phyloP scores from a whole-genome alignment of 2,888 invertebrate species.

The Boloria selene region DNA sequence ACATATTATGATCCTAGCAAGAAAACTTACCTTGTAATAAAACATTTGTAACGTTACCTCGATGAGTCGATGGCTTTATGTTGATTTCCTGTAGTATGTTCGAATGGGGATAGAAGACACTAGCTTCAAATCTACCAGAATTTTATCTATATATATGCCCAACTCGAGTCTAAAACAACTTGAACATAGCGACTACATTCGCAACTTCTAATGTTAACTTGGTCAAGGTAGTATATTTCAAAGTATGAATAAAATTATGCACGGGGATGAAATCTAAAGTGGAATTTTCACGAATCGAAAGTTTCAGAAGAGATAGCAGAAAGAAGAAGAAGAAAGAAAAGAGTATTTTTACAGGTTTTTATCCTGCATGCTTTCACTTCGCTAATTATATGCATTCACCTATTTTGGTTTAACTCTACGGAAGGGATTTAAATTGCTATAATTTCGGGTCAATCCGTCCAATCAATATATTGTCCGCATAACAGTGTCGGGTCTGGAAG shows the following conservation, averaged over 20 bases:
- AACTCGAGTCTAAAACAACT: conserved; percentile 76
- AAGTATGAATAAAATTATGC: conserved; percentile 75
- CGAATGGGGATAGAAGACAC: conserved; percentile 72
- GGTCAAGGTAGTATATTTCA: conserved; percentile 71
- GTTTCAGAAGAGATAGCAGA: conserved; percentile 55
- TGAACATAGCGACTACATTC: conserved; percentile 78
- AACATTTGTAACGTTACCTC: conserved; percentile 26
- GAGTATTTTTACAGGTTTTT: conserved; percentile 52
- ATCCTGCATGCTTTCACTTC: conserved; percentile 69
- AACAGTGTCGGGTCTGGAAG: conserved; percentile 30
- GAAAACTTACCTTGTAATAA: conserved; percentile 35
- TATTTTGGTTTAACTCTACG: conserved; percentile 50
- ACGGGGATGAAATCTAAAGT: conserved; percentile 73
- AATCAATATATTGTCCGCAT: conserved; percentile 30
- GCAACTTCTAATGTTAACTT: conserved; percentile 79
- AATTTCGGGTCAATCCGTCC: conserved; percentile 25
- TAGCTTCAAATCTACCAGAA: conserved; percentile 78
- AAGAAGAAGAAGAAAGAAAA: conserved; percentile 49
- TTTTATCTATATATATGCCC: conserved; percentile 68
- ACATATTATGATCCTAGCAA: conserved; percentile 30
- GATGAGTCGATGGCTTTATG: conserved; percentile 37
- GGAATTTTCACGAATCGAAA: conserved; percentile 81
- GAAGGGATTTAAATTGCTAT: conserved; percentile 32
- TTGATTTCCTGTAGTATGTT: conserved; percentile 63
- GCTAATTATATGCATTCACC: conserved; percentile 63